Evolutionary conservation across 2,113 vertebrate species (phyloP), one percentile per base, ranked within the genome.

Genomic region (Lampris incognitus): DNA sequence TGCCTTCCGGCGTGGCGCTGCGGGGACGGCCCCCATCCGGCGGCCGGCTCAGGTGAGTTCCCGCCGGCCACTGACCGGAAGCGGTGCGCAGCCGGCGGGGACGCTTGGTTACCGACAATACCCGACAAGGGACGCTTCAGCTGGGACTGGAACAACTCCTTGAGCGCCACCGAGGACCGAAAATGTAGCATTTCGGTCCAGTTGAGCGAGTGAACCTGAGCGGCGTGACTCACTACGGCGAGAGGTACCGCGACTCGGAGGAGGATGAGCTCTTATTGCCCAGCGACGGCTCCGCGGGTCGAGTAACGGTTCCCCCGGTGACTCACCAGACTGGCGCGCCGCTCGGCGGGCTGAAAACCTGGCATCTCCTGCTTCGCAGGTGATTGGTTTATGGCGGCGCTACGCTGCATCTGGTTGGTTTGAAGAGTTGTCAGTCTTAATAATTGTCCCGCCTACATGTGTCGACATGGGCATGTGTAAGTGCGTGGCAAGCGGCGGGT

Each of bases 161-260:
- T 92, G 46, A 95, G 79, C 58, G 68, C 88, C 10, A 79, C 60
- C 79, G 92, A 85, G n/a, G 90, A 90, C 83, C 94, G 90, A 57
- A 95, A 84, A 38, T 92, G 90, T 78, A 94, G 92, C 94, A 95
- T 95, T 78, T 91, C 89, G 78, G 78, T 24, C 67, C 62, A 54
- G 69, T 69, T 4, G 10, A 13, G 69, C 24, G 24, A 64, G 50
- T 56, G 42, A 51, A 4, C 48, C 3, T 4, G 7, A 42, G 8
- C 5, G 13, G 49, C 51, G 7, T 5, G 37, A 76, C n/a, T 4
- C 24, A 24, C 24, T 24, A 24, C 24, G 0, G 24, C 24, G 24
- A 24, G 24, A 0, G 24, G 24, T 24, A 24, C 24, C 24, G 24
- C 24, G 24, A 24, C 24, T 24, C 24, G 24, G 24, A 24, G 24